A percentile compares a stretch with the other conserved stretches of the same genome.
These are phyloP conservation scores for Catharus bicknelli DNA, from an alignment of 2,113 vertebrate genomes.

Conservation along the genomic window DNA sequence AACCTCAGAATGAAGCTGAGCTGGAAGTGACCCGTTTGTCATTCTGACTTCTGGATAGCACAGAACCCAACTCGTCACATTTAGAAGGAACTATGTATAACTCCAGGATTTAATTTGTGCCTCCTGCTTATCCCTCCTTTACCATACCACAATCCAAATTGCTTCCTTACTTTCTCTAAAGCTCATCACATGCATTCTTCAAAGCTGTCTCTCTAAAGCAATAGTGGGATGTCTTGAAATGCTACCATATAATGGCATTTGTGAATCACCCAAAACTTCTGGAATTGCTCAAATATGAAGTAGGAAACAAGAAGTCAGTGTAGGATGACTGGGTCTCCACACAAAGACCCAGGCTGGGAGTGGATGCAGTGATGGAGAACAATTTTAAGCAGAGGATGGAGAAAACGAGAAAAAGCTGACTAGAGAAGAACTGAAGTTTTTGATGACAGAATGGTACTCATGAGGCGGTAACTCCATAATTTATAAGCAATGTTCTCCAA, in stretches of 20 bases:
- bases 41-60: not conserved
- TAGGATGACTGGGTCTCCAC: not conserved
- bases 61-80: not conserved
- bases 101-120: not conserved
- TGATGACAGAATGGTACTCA: not conserved
- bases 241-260: not conserved
- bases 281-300: not conserved
- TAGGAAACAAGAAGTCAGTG: not conserved
- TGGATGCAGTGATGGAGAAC: not conserved
- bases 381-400: not conserved
- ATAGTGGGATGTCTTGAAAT: not conserved
- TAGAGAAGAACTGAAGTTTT: not conserved
- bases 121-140: not conserved
- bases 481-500: not conserved
- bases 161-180: not conserved
- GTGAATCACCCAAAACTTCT: not conserved
- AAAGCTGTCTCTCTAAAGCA: not conserved
- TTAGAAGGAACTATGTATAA: not conserved
- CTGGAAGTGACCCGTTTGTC: accelerated
- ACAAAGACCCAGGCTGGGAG: not conserved
- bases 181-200: not conserved
- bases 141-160: not conserved
- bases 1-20: not conserved
- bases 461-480: not conserved
- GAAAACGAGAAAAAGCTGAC: not conserved